Evolutionary conservation across 2,113 vertebrate species (phyloP), one percentile per base, ranked within the genome.

Genomic region (Macroglossus sobrinus): DNA sequence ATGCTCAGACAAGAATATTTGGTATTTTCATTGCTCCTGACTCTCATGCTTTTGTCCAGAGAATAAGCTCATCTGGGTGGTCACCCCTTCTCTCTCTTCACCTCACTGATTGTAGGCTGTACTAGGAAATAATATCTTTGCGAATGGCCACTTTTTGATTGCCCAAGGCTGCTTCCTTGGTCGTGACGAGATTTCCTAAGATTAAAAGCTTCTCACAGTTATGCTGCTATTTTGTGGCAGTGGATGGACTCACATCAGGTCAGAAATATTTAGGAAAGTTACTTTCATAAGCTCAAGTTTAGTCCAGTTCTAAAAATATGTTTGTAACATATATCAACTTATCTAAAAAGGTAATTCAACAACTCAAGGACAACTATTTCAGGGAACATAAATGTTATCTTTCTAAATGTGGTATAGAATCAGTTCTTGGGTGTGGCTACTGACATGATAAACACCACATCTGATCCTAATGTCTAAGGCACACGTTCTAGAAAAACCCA

Each of bases 81-180:
- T 40, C 18, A 26, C 15, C 10, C 26, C 33, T 59, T n/a, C 76
- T 66, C 7, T 57, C 45, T 66, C 7, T 35, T 21, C 26, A 19
- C 40, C 33, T 93, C 38, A 8, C n/a, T 22, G 22, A 12, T 0
- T 35, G 0, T 35, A 28, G 6, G 30, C 66, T 78, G 0, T 57
- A 0, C 10, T 45, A 5, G 57, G 19, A 75, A 81, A 50, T 16
- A 21, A 5, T 30, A 13, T 0, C 2, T 28, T 24, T 0, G 22
- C 18, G 18, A 47, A 7, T 45, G 35, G 8, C 26, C 9, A 19
- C n/a, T 69, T 22, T 75, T 21, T 26, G 4, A 11, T 8, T 7
- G 3, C 15, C 28, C 26, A 74, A 57, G 7, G 2, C 63, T 57
- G 50, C 14, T 63, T 66, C 21, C 33, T 53, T 5, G 35, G 1